phyloP scores from a whole-genome alignment of 2,797 vertebrate species.

The Merluccius polli region DNA sequence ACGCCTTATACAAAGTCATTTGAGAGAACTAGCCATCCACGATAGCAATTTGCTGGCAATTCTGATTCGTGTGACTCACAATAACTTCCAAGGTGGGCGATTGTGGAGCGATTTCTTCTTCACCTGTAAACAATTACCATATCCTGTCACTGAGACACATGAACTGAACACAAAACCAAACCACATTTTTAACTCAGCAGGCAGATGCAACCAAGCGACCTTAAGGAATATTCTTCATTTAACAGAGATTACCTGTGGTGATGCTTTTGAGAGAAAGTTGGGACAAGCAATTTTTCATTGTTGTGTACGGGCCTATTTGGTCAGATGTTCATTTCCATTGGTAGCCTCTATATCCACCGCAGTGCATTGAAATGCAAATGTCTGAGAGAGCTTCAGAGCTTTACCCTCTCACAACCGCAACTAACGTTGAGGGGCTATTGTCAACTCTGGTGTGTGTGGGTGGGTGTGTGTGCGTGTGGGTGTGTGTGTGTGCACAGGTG shows the following conservation, averaged over 20 bases:
- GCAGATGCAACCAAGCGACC: conserved; percentile 16
- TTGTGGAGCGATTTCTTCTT: conserved; percentile 14
- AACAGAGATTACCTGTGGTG: conserved; percentile 8
- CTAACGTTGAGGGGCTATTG: not conserved
- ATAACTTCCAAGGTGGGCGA: conserved; percentile 19
- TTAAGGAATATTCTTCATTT: conserved; percentile 12
- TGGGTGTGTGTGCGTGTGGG: too few relatives aligned
- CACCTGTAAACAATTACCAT: conserved; percentile 36
- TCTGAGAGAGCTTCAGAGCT: not conserved
- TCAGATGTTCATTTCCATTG: not conserved
- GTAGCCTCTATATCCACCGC: not conserved
- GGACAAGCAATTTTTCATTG: not conserved
- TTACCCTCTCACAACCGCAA: not conserved
- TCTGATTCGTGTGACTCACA: conserved; percentile 8
- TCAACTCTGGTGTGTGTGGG: not conserved
- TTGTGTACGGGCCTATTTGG: not conserved
- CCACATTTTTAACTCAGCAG: conserved; percentile 7
- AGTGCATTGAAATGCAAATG: not conserved
- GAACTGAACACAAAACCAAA: not conserved
- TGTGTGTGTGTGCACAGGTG: not conserved
- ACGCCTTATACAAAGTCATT: not conserved
- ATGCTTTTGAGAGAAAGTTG: not conserved
- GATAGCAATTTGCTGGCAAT: conserved; percentile 14
- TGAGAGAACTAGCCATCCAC: not conserved
- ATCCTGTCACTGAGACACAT: conserved; percentile 32